A percentile compares a stretch with the other conserved stretches of the same genome.
phyloP scores from a whole-genome alignment of 1,140 invertebrate genomes.

The Drosophila repleta region DNA sequence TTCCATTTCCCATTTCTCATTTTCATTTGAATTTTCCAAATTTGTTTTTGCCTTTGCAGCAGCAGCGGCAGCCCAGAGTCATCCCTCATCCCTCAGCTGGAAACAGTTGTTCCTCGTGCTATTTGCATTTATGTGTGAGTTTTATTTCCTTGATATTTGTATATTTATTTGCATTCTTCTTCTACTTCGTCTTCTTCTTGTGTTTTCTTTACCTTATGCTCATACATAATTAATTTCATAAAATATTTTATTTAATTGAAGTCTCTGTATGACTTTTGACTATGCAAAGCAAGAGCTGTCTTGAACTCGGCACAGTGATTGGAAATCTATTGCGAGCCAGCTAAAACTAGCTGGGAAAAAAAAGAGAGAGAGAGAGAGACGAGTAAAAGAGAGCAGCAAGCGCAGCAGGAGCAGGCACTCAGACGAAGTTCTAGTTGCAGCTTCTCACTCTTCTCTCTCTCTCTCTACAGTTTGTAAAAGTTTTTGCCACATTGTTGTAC shows the following conservation, averaged over 20 bases:
- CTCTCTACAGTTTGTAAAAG: not conserved
- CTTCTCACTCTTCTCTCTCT: too few species aligned
- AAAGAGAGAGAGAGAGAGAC: too few species aligned
- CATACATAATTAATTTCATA: constrained; percentile 70
- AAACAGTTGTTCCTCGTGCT: constrained; percentile 1
- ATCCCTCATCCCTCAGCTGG: not conserved
- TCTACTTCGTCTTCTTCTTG: not conserved
- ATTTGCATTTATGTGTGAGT: constrained; percentile 16
- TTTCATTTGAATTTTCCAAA: constrained; percentile 21
- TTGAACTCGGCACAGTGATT: constrained; percentile 17
- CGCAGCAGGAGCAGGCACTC: too few species aligned
- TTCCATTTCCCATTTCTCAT: constrained; percentile 10
- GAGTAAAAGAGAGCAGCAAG: too few species aligned
- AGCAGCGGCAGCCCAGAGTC: constrained; percentile 3
- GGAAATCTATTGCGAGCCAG: too few species aligned
- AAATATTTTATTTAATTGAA: constrained; percentile 73
- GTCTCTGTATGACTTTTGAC: constrained; percentile 58
- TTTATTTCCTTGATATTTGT: constrained; percentile 19
- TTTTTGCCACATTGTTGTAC: not conserved
- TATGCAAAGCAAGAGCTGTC: not conserved
- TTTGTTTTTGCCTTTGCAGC: constrained; percentile 9
- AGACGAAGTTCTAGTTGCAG: too few species aligned
- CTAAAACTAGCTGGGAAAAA: too few species aligned
- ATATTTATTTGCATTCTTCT: constrained; percentile 8
- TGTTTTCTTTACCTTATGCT: constrained; percentile 32